Percentiles rank a stretch among this genome's conserved stretches.
These are phyloP conservation scores for Lycocerus yunnanus DNA, from an alignment of 2,888 invertebrate species.

Conservation along the genomic window DNA sequence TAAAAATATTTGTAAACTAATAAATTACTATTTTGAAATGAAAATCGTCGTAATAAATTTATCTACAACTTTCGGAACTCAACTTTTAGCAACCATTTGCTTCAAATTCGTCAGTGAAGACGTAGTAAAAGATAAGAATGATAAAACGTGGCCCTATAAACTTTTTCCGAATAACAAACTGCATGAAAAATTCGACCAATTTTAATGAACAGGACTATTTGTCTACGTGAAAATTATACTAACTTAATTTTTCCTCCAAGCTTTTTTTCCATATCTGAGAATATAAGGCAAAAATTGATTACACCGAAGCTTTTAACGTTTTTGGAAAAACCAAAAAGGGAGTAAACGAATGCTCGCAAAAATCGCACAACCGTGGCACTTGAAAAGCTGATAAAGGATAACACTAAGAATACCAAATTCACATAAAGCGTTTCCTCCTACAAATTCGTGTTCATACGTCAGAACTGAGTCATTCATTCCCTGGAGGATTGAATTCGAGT, in stretches of 20 bases:
- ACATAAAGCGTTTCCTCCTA: background rate
- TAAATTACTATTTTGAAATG: background rate
- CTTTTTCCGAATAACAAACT: background rate
- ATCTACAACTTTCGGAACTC: background rate
- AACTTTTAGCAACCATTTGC: background rate
- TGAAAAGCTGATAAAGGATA: background rate
- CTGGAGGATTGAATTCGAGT: background rate
- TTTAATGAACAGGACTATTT: background rate
- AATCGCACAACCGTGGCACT: background rate
- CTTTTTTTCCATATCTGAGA: background rate
- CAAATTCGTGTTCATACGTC: background rate
- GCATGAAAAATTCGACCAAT: background rate
- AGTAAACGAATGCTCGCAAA: background rate
- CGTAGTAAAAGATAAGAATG: background rate
- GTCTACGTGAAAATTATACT: background rate
- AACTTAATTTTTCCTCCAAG: background rate
- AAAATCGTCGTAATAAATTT: background rate
- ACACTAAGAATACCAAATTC: background rate
- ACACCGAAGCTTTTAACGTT: slow-evolving; percentile 2
- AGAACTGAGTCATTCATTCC: background rate
- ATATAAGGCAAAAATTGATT: background rate
- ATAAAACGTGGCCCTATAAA: background rate
- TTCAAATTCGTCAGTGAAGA: background rate
- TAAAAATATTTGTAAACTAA: background rate
- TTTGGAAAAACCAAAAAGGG: slow-evolving; percentile 6